Conservation (phyloP, 2,888 invertebrate genomes). For the Lasioglossum villosulum region DNA sequence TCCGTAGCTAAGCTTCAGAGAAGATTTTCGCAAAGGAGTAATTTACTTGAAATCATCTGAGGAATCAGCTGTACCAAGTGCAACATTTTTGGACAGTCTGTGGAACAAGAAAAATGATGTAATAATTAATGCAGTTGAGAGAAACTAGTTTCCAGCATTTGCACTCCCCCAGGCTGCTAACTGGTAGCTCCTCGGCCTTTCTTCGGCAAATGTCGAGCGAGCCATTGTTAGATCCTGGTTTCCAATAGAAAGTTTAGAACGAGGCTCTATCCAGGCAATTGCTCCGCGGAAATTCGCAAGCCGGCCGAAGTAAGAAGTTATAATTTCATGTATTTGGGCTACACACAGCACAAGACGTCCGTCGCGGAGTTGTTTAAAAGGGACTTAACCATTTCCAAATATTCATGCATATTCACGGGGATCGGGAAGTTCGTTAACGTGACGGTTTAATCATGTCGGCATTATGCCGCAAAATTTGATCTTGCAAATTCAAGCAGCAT, state of each 20-base stretch:
- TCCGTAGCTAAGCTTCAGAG: too few relatives aligned
- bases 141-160: background rate
- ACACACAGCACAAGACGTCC: slow-evolving; percentile 46
- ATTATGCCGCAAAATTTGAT: slow-evolving; percentile 66
- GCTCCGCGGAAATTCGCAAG: slow-evolving; percentile 9
- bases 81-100: too few relatives aligned
- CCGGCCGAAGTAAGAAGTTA: slow-evolving; percentile 45
- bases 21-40: too few relatives aligned
- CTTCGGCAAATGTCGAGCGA: background rate
- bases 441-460: slow-evolving; percentile 62
- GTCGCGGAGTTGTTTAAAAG: slow-evolving; percentile 55
- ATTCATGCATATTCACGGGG: slow-evolving; percentile 65
- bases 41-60: too few relatives aligned
- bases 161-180: background rate
- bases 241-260: slow-evolving; percentile 3
- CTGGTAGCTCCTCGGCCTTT: background rate
- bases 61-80: too few relatives aligned
- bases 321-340: slow-evolving; percentile 56
- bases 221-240: background rate
- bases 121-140: background rate
- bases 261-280: slow-evolving; percentile 25
- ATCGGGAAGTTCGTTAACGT: slow-evolving; percentile 61
- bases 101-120: background rate
- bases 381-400: slow-evolving; percentile 61
- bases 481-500: slow-evolving; percentile 57